These are phyloP conservation scores for Phlogophora meticulosa DNA, from an alignment of 2,888 invertebrate genomes.

Conservation along the genomic window DNA sequence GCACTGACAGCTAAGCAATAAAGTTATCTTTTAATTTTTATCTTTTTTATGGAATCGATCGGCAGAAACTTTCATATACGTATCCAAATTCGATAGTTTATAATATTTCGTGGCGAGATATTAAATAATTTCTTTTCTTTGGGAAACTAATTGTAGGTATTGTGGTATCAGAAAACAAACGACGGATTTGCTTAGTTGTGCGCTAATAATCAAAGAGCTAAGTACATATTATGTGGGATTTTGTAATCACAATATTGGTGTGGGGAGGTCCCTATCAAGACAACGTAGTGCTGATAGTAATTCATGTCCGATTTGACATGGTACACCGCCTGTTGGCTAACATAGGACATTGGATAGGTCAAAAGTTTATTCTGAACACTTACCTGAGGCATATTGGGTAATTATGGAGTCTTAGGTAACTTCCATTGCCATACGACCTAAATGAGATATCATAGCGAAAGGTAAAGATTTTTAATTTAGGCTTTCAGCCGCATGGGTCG, in stretches of 20 bases:
- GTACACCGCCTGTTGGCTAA: conserved; percentile 24
- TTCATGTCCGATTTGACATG: conserved; percentile 28
- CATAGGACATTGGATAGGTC: conserved; percentile 22
- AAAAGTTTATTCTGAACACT: conserved; percentile 26
- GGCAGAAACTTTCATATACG: no score
- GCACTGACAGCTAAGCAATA: no score
- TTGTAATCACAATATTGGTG: conserved; percentile 15
- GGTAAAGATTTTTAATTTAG: no score
- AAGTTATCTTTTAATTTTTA: no score
- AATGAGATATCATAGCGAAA: no score
- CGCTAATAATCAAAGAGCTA: not conserved
- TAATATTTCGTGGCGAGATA: no score
- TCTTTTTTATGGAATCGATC: no score
- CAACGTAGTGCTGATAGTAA: conserved; percentile 18
- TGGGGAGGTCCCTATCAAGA: conserved; percentile 9
- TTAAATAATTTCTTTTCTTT: no score
- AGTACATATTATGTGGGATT: conserved; percentile 1
- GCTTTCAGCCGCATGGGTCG: no score
- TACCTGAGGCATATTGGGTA: not conserved
- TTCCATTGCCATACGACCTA: not conserved
- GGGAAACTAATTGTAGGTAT: no score
- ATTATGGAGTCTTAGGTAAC: not conserved
- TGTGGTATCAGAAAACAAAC: no score
- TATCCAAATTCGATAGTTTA: no score
- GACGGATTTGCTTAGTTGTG: not conserved